Evolutionary conservation across 1,140 invertebrate genomes (phyloP), one percentile per base, ranked within the genome.

Genomic region (Ooceraea biroi): DNA sequence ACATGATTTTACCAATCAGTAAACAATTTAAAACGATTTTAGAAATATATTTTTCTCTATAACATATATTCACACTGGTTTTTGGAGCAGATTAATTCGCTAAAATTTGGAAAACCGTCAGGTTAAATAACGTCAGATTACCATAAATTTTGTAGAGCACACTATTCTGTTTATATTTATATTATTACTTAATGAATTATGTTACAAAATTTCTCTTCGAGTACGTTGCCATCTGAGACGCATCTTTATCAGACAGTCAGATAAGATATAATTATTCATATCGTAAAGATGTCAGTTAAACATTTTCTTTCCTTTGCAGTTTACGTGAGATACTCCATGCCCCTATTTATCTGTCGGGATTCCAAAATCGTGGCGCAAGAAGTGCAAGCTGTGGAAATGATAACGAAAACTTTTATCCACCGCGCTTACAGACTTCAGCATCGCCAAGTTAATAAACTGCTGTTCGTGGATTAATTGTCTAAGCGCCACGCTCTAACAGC

Each of bases 191-290:
- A n/a, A n/a, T 58, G 4, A 58, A 52, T 10, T 19, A 0, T 11
- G n/a, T n/a, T 5, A 17, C 12, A 14, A 55, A 8, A 19, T 19
- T 71, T 52, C 4, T 55, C 5, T n/a, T n/a, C n/a, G n/a, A n/a
- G n/a, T n/a, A n/a, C n/a, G n/a, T n/a, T n/a, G n/a, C n/a, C n/a
- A n/a, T n/a, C n/a, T n/a, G n/a, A n/a, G n/a, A n/a, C 0, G 36
- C 0, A 0, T 46, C 19, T 52, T 25, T 17, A 19, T 69, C 25
- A 17, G 11, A 19, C 11, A 74, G 19, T 17, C 58, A 86, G 76
- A 84, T 86, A 82, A 86, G 71, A 88, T 85, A 72, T 83, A 84
- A 86, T 76, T 82, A 89, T 89, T 86, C 46, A 27, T 77, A 85
- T 73, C 74, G 73, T 85, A 88, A 89, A 85, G 82, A 60, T 84